Evolutionary conservation across 2,797 vertebrate genomes (phyloP), one percentile per base, ranked within the genome.

Genomic region (Micromesistius poutassou): DNA sequence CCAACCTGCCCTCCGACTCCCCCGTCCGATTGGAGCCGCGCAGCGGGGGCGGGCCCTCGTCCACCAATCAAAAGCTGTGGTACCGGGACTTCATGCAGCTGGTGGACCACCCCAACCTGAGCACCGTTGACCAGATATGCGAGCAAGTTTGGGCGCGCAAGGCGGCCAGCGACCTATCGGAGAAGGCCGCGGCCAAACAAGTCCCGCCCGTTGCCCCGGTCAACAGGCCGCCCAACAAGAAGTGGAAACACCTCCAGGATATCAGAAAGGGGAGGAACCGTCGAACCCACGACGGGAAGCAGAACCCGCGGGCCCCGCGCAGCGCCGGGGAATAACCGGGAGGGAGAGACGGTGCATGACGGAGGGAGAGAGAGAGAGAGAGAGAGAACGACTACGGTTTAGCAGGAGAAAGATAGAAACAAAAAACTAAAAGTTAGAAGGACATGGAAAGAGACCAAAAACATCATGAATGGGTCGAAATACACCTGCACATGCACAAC

Each of bases 11-110:
- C 73, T 89, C 91, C 0, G 90, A 91, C 1, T 84, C 86, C 0
- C 91, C 94, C 62, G 88, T 91, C 28, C 85, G 90, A 16, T 74
- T 86, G 74, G 91, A 92, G n/a, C 89, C 89, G 36, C 93, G 91
- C 4, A 91, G 89, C 0, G 85, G 85, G 4, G 78, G 84, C 42
- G 87, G 0, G 35, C 82, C 22, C 14, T 55, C 89, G 2, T 40
- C 80, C 77, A 86, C 93, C 13, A 92, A 94, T 75, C 96, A 92
- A 80, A 96, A 96, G 88, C 91, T 97, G 74, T 99, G 98, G 98
- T 99, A 98, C 90, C 93, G 93, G 76, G 97, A 99, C 93, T 98
- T 99, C 88, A 95, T 99, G 92, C 96, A 97, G 90, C 91, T 99
- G 84, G 95, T 98, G 83, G 97, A 99, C 82, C 97, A 96, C 2